phyloP scores from a whole-genome alignment of 2,113 vertebrate species.

The Microtus montanus region DNA sequence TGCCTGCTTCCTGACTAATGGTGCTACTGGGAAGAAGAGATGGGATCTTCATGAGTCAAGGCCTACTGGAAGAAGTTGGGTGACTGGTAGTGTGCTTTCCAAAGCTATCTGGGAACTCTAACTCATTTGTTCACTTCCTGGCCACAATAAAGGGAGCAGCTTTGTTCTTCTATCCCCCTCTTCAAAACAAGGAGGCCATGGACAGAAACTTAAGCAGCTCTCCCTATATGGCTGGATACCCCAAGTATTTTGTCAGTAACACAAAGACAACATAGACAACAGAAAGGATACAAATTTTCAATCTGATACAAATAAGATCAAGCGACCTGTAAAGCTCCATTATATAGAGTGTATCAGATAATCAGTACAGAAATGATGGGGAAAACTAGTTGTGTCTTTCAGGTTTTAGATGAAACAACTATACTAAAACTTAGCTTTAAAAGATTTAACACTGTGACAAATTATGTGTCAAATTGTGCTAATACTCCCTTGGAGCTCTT shows the following conservation, averaged over 20 bases:
- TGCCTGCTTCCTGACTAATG: not conserved
- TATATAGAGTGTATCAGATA: conserved; percentile 56
- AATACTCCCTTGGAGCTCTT: not conserved
- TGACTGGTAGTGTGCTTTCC: not conserved
- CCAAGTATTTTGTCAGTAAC: not conserved
- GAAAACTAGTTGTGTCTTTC: not conserved
- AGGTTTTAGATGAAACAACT: conserved; percentile 25
- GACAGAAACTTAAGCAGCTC: not conserved
- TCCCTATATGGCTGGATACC: not conserved
- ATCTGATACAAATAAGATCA: conserved; percentile 55
- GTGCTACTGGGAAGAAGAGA: not conserved
- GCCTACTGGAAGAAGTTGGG: not conserved
- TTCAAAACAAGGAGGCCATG: not conserved
- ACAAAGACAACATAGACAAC: not conserved
- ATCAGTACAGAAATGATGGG: conserved; percentile 39
- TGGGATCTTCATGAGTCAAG: not conserved
- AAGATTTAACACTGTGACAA: not conserved
- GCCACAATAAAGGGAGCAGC: not conserved
- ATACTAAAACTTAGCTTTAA: conserved; percentile 37
- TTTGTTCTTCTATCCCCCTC: not conserved
- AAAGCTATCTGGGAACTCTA: not conserved
- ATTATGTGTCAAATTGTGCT: conserved; percentile 46
- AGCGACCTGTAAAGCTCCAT: conserved; percentile 58
- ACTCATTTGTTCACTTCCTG: not conserved
- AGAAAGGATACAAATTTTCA: conserved; percentile 51